Base-by-base conservation (phyloP, 2,888 invertebrate genomes). In the Mechanitis mazaeus region DNA sequence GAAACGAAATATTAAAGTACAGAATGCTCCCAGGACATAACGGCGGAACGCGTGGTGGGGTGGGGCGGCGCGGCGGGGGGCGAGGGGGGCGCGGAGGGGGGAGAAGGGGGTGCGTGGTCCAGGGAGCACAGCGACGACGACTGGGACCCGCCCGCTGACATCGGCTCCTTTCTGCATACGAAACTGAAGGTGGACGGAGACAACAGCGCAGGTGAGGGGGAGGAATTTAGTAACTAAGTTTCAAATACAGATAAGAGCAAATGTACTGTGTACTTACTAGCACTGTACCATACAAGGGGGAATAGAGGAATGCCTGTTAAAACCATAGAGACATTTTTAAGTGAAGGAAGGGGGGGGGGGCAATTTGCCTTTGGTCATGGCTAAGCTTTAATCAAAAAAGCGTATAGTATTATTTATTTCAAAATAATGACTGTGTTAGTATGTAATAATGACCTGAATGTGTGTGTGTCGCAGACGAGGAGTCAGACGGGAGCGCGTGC, bases 111-210 rank as follows among this genome's bases (percentile, higher is more conserved):
- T 63, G 64, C 68, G 2, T 78, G 79, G 64, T 81, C 82, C 31
- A 75, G 82, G 7, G 81, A 80, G 35, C 71, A 69, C 3, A 81
- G 81, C 0, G 89, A 88, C 63, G 90, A 90, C 60, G 89, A 88
- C 68, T 88, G 87, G 84, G 87, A 87, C 71, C 83, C 87, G 31
- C 84, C 90, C 0, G 71, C 90, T 0, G 90, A 90, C 68, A 90
- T 90, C 66, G 90, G 88, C n/a, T 86, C 84, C 42, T 90, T 90
- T 72, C 77, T 90, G 31, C 83, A 85, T 69, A 90, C 90, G 2
- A 68, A 78, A 59, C 73, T 87, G 9, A 68, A 78, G 11, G 88
- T 87, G 0, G 87, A 87, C 65, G 88, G 87, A 0, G 88, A 89
- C 59, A 85, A 87, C 38, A 88, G 86, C 56, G 83, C 76, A 0